phyloP scores from a whole-genome alignment of 2,888 invertebrate genomes.

The Thera obeliscata region DNA sequence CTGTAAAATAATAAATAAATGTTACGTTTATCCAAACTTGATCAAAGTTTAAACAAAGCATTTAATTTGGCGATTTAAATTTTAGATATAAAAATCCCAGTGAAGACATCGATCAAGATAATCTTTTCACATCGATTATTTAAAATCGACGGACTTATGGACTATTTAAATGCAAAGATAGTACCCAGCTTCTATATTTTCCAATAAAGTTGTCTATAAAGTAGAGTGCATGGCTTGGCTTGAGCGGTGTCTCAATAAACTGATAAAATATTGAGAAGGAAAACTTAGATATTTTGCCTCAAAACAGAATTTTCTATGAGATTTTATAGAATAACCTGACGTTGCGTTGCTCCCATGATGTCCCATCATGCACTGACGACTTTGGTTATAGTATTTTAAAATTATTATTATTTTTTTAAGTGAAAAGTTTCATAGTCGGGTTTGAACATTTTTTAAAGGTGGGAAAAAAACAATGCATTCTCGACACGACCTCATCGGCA shows the following conservation, averaged over 20 bases:
- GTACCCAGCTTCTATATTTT: constrained; percentile 59
- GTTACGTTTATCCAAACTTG: not conserved
- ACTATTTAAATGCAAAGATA: constrained; percentile 73
- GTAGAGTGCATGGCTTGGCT: constrained; percentile 42
- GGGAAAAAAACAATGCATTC: no score
- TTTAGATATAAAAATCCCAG: constrained; percentile 27
- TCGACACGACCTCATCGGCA: no score
- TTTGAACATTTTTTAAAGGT: no score
- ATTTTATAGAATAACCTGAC: not conserved
- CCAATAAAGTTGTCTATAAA: constrained; percentile 55
- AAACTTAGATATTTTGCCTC: constrained; percentile 11
- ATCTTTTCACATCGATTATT: constrained; percentile 43
- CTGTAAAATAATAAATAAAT: no score
- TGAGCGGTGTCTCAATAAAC: constrained; percentile 37
- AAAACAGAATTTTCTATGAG: constrained; percentile 1
- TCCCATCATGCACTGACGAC: no score
- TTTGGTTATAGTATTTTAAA: no score
- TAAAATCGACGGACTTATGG: constrained; percentile 49
- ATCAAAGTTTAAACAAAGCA: not conserved
- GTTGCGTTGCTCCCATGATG: not conserved
- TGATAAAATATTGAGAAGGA: constrained; percentile 36
- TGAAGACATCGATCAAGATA: constrained; percentile 43
- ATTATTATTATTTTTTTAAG: no score
- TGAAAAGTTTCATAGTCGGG: no score
- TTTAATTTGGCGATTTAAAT: constrained; percentile 15